Conservation (phyloP, 1,140 invertebrate species). For the Holcopasites calliopsidis region DNA sequence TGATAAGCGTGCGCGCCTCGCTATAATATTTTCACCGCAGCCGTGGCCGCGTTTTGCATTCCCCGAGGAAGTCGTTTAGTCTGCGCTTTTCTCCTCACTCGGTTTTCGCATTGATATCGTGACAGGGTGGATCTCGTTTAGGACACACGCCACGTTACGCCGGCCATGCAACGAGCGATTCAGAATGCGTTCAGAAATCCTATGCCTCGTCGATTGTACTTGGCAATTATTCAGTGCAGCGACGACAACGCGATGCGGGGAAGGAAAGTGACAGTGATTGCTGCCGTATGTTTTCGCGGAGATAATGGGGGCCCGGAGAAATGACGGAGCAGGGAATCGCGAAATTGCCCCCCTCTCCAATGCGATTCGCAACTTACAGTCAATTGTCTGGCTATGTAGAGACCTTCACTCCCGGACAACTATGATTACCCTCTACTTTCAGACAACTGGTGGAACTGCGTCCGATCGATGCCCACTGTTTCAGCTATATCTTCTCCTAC, state of each 20-base stretch:
- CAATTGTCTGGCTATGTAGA: background rate
- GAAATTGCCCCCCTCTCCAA: conserved; percentile 7
- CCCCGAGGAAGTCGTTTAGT: background rate
- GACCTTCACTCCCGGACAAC: background rate
- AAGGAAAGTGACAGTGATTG: no score
- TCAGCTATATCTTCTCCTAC: background rate
- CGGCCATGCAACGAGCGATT: background rate
- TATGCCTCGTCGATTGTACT: no score
- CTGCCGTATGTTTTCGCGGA: background rate
- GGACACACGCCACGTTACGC: background rate
- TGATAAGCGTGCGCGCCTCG: conserved; percentile 1
- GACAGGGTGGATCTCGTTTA: background rate
- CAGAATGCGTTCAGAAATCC: no score
- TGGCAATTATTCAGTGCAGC: no score
- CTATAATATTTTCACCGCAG: background rate
- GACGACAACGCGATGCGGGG: no score
- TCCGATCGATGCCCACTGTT: conserved; percentile 15
- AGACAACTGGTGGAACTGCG: background rate
- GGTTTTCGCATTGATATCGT: background rate
- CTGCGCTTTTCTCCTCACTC: conserved; percentile 7
- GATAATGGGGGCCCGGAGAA: conserved; percentile 14
- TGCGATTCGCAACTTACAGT: background rate
- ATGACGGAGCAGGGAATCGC: background rate
- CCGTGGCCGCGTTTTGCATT: conserved; percentile 13
- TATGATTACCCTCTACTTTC: conserved; percentile 24